These are phyloP conservation scores for Anolis sagrei DNA, from an alignment of 2,113 vertebrate species.

Conservation along the genomic window DNA sequence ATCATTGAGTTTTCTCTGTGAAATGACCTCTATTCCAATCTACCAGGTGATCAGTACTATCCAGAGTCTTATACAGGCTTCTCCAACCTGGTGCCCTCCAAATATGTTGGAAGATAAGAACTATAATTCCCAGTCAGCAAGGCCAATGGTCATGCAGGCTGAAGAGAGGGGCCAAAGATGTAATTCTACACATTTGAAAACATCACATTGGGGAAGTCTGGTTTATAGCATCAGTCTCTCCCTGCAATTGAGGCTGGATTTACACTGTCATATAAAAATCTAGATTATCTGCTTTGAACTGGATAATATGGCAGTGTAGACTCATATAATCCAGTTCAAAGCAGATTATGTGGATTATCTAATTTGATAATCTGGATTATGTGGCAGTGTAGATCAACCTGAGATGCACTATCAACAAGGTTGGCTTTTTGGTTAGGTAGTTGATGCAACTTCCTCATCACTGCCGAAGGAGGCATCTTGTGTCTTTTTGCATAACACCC, in stretches of 20 bases:
- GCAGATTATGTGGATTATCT: too few relatives aligned
- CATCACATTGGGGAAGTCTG: neutral
- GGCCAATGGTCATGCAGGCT: neutral
- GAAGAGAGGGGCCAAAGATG: neutral
- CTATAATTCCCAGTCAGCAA: neutral
- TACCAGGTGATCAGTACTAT: too few relatives aligned
- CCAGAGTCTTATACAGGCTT: neutral
- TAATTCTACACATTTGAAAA: neutral
- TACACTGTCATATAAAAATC: too few relatives aligned
- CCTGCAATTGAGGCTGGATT: neutral
- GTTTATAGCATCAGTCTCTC: neutral
- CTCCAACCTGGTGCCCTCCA: neutral
- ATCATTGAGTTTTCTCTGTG: neutral
- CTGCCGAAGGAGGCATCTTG: too few relatives aligned
- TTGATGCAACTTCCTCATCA: neutral
- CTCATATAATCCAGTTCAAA: too few relatives aligned
- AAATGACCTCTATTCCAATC: neutral
- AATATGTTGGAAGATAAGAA: neutral
- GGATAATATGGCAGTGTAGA: too few relatives aligned
- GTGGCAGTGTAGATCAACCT: too few relatives aligned
- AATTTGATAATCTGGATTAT: too few relatives aligned
- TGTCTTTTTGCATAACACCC: too few relatives aligned
- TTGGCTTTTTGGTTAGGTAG: too few relatives aligned
- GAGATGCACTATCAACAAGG: neutral
- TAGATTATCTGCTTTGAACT: too few relatives aligned